These are phyloP conservation scores for Gerris lacustris DNA, from an alignment of 2,888 invertebrate species.

Conservation along the genomic window DNA sequence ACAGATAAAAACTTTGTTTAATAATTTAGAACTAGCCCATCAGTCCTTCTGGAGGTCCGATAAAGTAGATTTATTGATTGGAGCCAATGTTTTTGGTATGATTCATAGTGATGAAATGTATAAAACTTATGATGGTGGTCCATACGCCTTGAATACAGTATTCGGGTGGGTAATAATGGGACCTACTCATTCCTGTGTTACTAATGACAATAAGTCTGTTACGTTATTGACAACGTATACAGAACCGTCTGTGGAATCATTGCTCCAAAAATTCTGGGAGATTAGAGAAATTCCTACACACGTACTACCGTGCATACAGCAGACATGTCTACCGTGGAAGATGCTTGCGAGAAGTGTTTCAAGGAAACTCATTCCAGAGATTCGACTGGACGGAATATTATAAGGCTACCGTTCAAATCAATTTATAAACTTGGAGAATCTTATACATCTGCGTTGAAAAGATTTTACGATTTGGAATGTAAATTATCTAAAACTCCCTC, in stretches of 20 bases:
- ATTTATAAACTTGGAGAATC: neutral
- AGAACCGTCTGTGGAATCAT: neutral
- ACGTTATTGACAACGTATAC: neutral
- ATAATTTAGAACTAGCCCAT: conserved; percentile 11
- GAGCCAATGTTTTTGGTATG: conserved; percentile 9
- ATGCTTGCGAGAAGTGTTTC: conserved; percentile 8
- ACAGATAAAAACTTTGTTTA: too few species aligned
- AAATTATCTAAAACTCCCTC: neutral
- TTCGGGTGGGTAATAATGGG: conserved; percentile 13
- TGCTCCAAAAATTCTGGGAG: conserved; percentile 15
- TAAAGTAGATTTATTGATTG: conserved; percentile 8
- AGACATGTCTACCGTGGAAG: neutral
- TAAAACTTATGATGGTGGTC: neutral
- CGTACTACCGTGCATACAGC: too few species aligned
- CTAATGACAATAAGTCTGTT: neutral
- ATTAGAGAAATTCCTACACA: neutral
- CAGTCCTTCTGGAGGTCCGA: conserved; percentile 3
- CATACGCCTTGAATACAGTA: neutral
- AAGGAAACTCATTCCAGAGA: conserved; percentile 11
- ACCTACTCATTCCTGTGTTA: neutral
- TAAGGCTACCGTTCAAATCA: conserved; percentile 11
- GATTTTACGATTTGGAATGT: conserved; percentile 3
- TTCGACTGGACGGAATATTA: neutral
- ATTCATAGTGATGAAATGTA: neutral
- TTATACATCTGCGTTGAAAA: neutral